Evolutionary conservation across 1,140 invertebrate genomes (phyloP), one percentile per base, ranked within the genome.

Genomic region (Drosophila willistoni): DNA sequence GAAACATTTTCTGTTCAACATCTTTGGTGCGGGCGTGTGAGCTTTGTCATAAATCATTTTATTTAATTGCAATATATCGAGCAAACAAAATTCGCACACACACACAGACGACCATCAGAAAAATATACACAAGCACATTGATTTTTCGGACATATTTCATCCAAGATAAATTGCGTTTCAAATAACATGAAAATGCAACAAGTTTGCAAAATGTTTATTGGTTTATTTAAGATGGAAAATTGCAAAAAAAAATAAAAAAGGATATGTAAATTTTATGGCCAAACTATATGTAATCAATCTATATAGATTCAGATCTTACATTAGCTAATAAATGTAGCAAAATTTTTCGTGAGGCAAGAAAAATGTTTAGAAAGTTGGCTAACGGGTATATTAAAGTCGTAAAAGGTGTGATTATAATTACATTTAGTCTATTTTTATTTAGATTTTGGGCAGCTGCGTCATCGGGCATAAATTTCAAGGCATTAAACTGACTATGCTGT

Each of bases 51-150:
- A 81, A 90, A 90, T 87, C 77, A 87, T 78, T 70, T 70, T 54
- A 73, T 83, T 87, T 87, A 84, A 84, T 87, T 89, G 84, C 84
- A 80, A 90, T 77, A 84, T 84, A 80, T 89, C 63, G 75, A 51
- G 80, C 64, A 54, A 47, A 62, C 51, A 65, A 66, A 81, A 72
- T 77, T 87, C 64, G 56, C 69, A 68, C 61, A 86, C 69, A 68
- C 61, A 86, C 42, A 44, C 29, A 29, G 5, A 14, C 41, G 5
- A 13, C 41, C 41, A 42, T 36, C 41, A 42, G 12, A 42, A n/a
- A 42, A 5, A 41, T 7, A 42, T n/a, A n/a, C 42, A 51, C 17
- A 19, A 7, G 44, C 17, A 19, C 19, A 60, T 29, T 51, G 22
- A 62, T 54, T 55, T 56, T 34, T 51, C 55, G 22, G 56, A 64